Conservation (phyloP, 2,113 vertebrate genomes). For the Solea senegalensis region DNA sequence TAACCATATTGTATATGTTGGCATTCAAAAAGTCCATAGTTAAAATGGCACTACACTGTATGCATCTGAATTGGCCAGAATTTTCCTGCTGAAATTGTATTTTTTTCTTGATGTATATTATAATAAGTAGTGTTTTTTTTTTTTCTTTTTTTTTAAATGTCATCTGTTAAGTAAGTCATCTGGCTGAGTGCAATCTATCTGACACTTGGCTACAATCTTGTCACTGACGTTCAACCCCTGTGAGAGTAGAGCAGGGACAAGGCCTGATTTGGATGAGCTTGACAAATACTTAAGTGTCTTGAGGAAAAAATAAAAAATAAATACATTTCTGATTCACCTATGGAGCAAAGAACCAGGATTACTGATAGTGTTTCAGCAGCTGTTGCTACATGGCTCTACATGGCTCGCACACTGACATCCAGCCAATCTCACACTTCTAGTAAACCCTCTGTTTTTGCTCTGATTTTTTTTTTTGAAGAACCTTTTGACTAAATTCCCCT, state of each 20-base stretch:
- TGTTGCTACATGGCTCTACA: neutral
- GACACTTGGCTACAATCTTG: slow-evolving; percentile 48
- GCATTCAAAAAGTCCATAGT: slow-evolving; percentile 37
- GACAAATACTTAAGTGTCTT: slow-evolving; percentile 25
- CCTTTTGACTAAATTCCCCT: neutral
- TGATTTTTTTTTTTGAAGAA: neutral
- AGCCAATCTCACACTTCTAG: neutral
- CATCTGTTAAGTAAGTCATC: slow-evolving; percentile 56
- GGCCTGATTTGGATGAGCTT: slow-evolving; percentile 39
- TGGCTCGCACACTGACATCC: neutral
- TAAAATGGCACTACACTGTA: slow-evolving; percentile 43
- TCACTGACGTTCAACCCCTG: slow-evolving; percentile 34
- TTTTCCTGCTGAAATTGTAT: slow-evolving; percentile 57
- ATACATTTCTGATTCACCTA: neutral
- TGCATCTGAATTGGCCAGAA: slow-evolving; percentile 55
- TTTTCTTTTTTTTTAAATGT: slow-evolving; percentile 10
- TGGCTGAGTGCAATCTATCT: slow-evolving; percentile 45
- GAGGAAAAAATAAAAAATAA: neutral
- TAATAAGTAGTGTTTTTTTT: slow-evolving; percentile 48
- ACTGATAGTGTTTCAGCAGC: neutral
- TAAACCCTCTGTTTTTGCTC: neutral
- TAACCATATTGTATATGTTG: slow-evolving; percentile 34
- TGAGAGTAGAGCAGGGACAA: slow-evolving; percentile 28
- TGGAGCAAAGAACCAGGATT: neutral
- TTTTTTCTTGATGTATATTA: slow-evolving; percentile 58